Evolutionary conservation across 2,113 vertebrate genomes (phyloP).

Genomic region (Syngnathus floridae): DNA sequence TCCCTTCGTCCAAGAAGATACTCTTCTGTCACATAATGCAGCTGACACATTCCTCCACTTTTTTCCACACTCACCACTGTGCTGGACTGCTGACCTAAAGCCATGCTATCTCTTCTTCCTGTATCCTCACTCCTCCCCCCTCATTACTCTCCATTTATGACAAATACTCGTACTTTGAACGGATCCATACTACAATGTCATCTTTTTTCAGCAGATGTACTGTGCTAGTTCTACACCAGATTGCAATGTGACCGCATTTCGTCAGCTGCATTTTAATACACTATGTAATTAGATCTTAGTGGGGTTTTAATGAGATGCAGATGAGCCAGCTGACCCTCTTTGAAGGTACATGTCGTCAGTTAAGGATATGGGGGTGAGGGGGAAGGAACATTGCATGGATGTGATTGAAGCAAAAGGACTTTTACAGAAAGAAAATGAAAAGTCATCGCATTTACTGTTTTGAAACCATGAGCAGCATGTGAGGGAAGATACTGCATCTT

Average conservation of each 20-base stretch:
- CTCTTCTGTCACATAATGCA: too few relatives aligned
- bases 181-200: background rate
- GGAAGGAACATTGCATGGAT: constrained; percentile 30
- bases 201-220: constrained; percentile 1
- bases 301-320: constrained; percentile 44
- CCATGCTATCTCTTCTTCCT: too few relatives aligned
- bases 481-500: background rate
- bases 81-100: too few relatives aligned
- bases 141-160: background rate
- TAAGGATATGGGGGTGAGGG: constrained; percentile 13
- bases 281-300: constrained; percentile 42
- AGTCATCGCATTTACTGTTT: constrained; percentile 27
- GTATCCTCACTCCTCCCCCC: too few relatives aligned
- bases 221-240: constrained; percentile 11
- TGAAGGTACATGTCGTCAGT: constrained; percentile 22
- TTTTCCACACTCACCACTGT: too few relatives aligned
- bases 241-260: constrained; percentile 26
- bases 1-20: too few relatives aligned
- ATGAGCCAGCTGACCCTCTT: constrained; percentile 37
- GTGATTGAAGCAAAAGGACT: constrained; percentile 27
- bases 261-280: constrained; percentile 23
- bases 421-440: constrained; percentile 37
- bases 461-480: background rate
- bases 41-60: too few relatives aligned
- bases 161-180: background rate